Evolutionary conservation across 2,888 invertebrate genomes (phyloP).

Genomic region (Orthosia cruda): DNA sequence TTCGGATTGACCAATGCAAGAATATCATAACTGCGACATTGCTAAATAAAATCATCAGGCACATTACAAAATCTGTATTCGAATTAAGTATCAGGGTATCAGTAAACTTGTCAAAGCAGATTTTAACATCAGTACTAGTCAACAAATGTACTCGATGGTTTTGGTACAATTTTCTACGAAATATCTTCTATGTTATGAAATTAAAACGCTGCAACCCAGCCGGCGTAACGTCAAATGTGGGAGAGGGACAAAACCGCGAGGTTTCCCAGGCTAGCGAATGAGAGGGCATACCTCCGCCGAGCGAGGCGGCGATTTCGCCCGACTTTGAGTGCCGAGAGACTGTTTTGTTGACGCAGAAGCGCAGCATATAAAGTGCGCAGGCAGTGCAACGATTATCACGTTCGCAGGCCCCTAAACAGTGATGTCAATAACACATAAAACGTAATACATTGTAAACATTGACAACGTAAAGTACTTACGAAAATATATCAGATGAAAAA

Average conservation of each 20-base stretch:
- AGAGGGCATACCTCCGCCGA: conserved; percentile 79
- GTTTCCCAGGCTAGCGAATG: conserved; percentile 77
- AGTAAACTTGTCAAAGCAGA: background rate
- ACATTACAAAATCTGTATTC: background rate
- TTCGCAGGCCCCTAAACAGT: conserved; percentile 88
- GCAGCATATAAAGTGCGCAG: conserved; percentile 90
- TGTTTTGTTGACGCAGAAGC: conserved; percentile 90
- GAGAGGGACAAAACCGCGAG: conserved; percentile 76
- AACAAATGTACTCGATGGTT: background rate
- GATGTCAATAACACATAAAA: conserved; percentile 89
- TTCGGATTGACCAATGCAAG: background rate
- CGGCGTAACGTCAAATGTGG: conserved; percentile 77
- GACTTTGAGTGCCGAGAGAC: conserved; percentile 68
- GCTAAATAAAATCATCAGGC: conserved; percentile 39
- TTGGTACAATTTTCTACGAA: conserved; percentile 5
- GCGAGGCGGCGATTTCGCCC: conserved; percentile 72
- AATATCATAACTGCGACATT: background rate
- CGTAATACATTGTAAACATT: conserved; percentile 84
- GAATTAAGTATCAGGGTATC: background rate
- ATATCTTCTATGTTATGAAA: conserved; percentile 12
- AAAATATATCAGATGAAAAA: conserved; percentile 61
- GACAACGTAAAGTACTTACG: conserved; percentile 76
- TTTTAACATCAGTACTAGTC: background rate
- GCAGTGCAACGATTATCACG: conserved; percentile 90
- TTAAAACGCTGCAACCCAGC: conserved; percentile 78